Evolutionary conservation across 2,113 vertebrate species (phyloP).

Genomic region (Egretta garzetta): DNA sequence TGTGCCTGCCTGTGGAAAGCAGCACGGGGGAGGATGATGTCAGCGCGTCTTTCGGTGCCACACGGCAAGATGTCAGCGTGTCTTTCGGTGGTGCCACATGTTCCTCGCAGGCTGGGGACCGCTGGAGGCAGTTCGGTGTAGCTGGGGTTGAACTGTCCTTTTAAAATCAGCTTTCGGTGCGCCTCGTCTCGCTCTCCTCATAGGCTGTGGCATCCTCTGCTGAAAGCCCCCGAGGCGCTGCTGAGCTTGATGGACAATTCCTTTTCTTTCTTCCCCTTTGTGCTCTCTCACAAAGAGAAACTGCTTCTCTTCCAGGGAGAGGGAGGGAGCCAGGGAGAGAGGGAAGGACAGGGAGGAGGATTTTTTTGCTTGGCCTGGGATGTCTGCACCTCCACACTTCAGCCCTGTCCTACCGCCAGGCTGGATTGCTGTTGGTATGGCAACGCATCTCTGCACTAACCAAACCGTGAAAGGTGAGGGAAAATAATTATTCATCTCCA

Average conservation of each 20-base stretch:
- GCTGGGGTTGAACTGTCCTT: conserved; percentile 17
- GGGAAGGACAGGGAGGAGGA: background rate
- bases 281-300: conserved; percentile 59
- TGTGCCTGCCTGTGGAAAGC: background rate
- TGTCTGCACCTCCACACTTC: conserved; percentile 27
- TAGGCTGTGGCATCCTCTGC: conserved; percentile 46
- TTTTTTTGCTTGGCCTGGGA: conserved; percentile 15
- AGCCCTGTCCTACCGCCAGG: background rate
- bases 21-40: background rate
- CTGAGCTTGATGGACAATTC: conserved; percentile 67
- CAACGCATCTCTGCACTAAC: conserved; percentile 45
- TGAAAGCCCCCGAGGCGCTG: conserved; percentile 54
- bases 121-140: background rate
- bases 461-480: conserved; percentile 45
- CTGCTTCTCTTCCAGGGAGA: conserved; percentile 37
- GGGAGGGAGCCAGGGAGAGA: background rate
- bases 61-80: background rate
- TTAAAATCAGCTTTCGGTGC: background rate
- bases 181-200: background rate
- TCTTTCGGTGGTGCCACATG: background rate
- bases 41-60: background rate
- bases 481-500: conserved; percentile 50
- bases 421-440: conserved; percentile 50
- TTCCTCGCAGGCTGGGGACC: background rate
- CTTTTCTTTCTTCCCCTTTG: conserved; percentile 64